Evolutionary conservation across 2,888 invertebrate species (phyloP), one percentile per base, ranked within the genome.

Genomic region (Palloptera scutellata): DNA sequence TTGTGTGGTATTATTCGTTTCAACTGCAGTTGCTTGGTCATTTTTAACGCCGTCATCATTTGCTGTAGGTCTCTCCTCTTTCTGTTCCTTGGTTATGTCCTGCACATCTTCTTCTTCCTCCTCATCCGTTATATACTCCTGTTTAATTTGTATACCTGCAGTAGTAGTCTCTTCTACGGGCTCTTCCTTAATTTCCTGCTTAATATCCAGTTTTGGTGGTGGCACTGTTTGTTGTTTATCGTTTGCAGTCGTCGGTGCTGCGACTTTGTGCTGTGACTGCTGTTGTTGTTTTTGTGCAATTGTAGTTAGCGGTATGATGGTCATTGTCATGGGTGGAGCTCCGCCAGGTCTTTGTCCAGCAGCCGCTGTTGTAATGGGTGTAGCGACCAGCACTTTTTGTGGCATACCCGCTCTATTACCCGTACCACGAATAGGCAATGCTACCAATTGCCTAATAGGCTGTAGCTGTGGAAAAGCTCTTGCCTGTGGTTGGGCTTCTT

Each of bases 301-400:
- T 9, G 74, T 67, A 12, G 81, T 73, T 45, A 81, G 68, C 13
- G 81, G 81, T 75, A 81, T 81, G 48, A 82, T 82, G 19, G 81
- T 81, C 81, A 81, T 81, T 2, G 81, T 81, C 76, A 78, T 76
- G 1, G 79, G 77, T 51, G 78, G 71, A 0, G 77, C 71, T n/a
- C n/a, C n/a, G 12, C 77, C 75, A 15, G 70, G 72, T 9, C 73
- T 64, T 5, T 75, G 61, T 0, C 75, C 72, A 1, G 78, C 74
- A 11, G 73, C 74, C 0, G 76, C 71, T 8, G 74, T 71, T 5
- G 78, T 71, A 51, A 82, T 82, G 0, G 81, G 81, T 10, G 81
- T 81, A 45, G 81, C 82, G 6, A 81, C 77, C 0, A 81, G 73
- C 12, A 81, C 81, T 61, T 82, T 80, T 42, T 81, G 81, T 0